Conservation (phyloP, 2,113 vertebrate species). For the Pimephales promelas region DNA sequence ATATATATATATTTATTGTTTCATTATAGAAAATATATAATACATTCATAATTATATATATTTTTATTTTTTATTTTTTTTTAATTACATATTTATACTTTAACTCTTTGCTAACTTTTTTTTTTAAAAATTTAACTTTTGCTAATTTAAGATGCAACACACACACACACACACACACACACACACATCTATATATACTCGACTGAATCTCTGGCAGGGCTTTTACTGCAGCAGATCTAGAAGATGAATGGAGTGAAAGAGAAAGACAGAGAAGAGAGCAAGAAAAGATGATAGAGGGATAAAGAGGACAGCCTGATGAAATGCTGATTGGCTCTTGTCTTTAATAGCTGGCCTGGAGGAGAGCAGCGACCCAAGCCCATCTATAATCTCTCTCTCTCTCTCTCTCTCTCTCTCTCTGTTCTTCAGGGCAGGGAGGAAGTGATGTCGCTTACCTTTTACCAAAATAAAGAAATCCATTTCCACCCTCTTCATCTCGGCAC, state of each 20-base stretch:
- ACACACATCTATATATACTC: not conserved
- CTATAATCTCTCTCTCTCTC: constrained; percentile 44
- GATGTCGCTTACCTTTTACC: constrained; percentile 26
- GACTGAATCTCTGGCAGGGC: not conserved
- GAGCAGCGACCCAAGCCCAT: constrained; percentile 62
- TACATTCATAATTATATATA: too few species aligned
- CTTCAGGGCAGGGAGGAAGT: constrained; percentile 22
- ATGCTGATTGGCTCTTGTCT: constrained; percentile 75
- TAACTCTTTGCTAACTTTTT: too few species aligned
- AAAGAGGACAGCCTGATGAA: constrained; percentile 68
- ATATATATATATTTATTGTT: too few species aligned
- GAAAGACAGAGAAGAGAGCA: constrained; percentile 58
- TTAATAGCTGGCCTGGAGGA: constrained; percentile 73
- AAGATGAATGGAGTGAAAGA: not conserved
- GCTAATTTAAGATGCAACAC: too few species aligned
- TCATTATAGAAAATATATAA: too few species aligned
- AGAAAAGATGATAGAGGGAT: constrained; percentile 64
- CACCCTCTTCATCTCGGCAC: constrained; percentile 13
- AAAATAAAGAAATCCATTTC: constrained; percentile 40
- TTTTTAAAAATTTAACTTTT: too few species aligned
- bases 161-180: too few species aligned
- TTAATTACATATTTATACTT: too few species aligned
- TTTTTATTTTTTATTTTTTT: too few species aligned
- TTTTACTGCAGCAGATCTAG: not conserved
- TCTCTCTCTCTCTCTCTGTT: too few species aligned